These are phyloP conservation scores for Pheosia tremula DNA, from an alignment of 2,888 invertebrate species.

Conservation along the genomic window DNA sequence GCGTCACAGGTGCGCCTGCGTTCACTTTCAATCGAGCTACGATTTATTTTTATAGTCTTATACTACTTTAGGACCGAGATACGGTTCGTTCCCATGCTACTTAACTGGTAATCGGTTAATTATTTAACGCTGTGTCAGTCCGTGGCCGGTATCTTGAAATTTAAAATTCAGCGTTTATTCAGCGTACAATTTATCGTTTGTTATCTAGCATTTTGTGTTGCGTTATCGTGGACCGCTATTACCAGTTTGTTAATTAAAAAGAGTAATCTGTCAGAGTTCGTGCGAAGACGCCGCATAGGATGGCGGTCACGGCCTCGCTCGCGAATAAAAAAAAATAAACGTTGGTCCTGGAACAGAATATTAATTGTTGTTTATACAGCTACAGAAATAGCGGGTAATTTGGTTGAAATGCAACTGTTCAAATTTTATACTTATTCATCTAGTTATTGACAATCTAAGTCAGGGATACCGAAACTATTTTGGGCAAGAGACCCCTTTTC, in stretches of 20 bases:
- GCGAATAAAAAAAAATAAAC: slow-evolving; percentile 44
- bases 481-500: too few species aligned
- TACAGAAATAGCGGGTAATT: not conserved
- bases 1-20: slow-evolving; percentile 73
- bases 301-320: slow-evolving; percentile 46
- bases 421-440: too few species aligned
- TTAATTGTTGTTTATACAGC: not conserved
- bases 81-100: slow-evolving; percentile 27
- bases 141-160: slow-evolving; percentile 8
- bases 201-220: slow-evolving; percentile 35
- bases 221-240: slow-evolving; percentile 38
- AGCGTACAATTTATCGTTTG: slow-evolving; percentile 38
- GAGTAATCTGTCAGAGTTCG: slow-evolving; percentile 45
- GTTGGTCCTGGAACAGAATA: slow-evolving; percentile 29
- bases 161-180: slow-evolving; percentile 15
- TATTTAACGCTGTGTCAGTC: slow-evolving; percentile 20
- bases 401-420: not conserved
- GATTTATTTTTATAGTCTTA: slow-evolving; percentile 59
- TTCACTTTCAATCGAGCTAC: slow-evolving; percentile 76
- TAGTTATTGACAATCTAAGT: too few species aligned
- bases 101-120: slow-evolving; percentile 22
- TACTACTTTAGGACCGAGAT: slow-evolving; percentile 26
- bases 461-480: too few species aligned
- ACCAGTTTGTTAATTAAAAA: slow-evolving; percentile 56
- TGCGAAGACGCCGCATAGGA: slow-evolving; percentile 46